Evolutionary conservation across 2,888 invertebrate genomes (phyloP).

Genomic region (Arrhopalites spinosus): DNA sequence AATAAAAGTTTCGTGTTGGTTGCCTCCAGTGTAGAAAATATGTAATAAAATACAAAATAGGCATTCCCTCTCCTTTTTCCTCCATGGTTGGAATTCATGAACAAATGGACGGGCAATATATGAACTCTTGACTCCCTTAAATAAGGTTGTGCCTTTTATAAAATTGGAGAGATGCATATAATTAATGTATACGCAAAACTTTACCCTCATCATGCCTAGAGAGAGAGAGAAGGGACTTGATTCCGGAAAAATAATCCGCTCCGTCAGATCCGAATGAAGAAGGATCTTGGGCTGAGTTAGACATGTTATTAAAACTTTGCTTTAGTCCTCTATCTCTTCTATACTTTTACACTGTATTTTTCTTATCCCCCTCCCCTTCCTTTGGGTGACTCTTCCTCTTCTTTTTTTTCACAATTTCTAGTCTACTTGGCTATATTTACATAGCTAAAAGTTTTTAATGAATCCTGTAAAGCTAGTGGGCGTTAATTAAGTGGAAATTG

Average conservation of each 20-base stretch:
- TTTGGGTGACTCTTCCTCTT: neutral
- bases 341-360: neutral
- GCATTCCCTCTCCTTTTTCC: too few species aligned
- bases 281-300: conserved; percentile 11
- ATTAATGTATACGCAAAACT: too few species aligned
- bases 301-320: conserved; percentile 27
- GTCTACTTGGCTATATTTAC: too few species aligned
- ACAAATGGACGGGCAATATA: too few species aligned
- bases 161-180: too few species aligned
- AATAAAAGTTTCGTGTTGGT: conserved; percentile 1
- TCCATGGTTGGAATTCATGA: too few species aligned
- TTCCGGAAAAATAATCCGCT: conserved; percentile 8
- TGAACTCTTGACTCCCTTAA: too few species aligned
- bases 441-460: conserved; percentile 27
- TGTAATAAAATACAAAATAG: neutral
- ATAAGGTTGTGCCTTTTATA: too few species aligned
- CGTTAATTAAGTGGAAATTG: conserved; percentile 26
- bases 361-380: neutral
- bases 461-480: conserved; percentile 19
- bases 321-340: neutral
- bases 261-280: neutral
- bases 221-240: neutral
- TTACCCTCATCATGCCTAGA: neutral
- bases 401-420: too few species aligned
- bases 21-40: neutral